Conservation (phyloP, 2,888 invertebrate genomes). For the Oligia strigilis region DNA sequence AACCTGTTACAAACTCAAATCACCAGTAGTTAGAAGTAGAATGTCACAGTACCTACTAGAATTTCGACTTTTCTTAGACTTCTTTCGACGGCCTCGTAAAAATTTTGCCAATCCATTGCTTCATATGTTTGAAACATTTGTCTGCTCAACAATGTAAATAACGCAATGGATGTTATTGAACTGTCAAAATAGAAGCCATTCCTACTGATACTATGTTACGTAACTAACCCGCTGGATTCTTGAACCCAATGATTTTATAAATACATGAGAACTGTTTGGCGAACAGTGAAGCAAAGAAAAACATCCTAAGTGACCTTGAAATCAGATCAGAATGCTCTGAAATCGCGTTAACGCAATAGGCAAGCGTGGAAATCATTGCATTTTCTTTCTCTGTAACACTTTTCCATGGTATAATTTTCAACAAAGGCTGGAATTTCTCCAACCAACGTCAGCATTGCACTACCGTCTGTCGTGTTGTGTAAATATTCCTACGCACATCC, state of each 20-base stretch:
- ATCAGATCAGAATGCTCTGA: neutral
- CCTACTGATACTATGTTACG: neutral
- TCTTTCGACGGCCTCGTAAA: neutral
- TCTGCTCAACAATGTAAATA: neutral
- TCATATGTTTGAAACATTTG: neutral
- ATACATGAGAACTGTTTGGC: neutral
- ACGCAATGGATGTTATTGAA: neutral
- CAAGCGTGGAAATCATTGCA: neutral
- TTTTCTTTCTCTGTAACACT: neutral
- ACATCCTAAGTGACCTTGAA: no score
- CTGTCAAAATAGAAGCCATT: neutral
- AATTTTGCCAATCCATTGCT: neutral
- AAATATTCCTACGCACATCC: slow-evolving; percentile 22
- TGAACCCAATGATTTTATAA: neutral
- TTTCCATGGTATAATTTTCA: slow-evolving; percentile 4
- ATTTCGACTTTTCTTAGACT: neutral
- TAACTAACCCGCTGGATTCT: neutral
- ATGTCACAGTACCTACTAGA: neutral
- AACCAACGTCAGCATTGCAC: slow-evolving; percentile 34
- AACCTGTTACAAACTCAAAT: neutral
- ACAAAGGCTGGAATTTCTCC: slow-evolving; percentile 35
- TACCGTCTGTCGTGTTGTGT: slow-evolving; percentile 12
- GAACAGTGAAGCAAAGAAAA: neutral
- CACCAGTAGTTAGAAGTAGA: neutral
- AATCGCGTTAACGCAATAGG: neutral